phyloP scores from a whole-genome alignment of 2,797 vertebrate genomes.

The Sebastes hubbsi region DNA sequence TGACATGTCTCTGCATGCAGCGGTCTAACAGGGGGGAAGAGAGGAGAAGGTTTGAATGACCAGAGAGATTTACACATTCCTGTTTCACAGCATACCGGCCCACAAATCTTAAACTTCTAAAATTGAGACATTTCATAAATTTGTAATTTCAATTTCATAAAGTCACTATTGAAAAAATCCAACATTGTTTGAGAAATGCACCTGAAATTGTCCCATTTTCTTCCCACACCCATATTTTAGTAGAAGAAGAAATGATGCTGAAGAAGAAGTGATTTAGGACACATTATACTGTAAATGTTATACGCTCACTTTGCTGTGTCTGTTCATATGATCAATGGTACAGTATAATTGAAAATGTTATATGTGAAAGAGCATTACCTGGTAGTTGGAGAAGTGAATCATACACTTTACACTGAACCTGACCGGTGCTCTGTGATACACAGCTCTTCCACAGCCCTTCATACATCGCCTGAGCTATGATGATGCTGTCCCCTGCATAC shows the following conservation, averaged over 20 bases:
- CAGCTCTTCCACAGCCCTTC: constrained; percentile 96
- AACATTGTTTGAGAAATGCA: neutral
- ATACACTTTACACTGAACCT: constrained; percentile 94
- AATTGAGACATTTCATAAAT: neutral
- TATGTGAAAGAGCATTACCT: constrained; percentile 5
- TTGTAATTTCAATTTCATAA: neutral
- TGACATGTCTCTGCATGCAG: constrained; percentile 70
- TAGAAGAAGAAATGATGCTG: neutral
- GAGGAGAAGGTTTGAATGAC: constrained; percentile 10
- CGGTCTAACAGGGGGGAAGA: neutral
- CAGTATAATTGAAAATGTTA: too few relatives aligned
- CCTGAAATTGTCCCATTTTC: neutral
- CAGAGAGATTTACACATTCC: neutral
- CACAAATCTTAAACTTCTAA: neutral
- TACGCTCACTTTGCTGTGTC: neutral
- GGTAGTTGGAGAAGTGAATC: constrained; percentile 92
- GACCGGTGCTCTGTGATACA: constrained; percentile 91
- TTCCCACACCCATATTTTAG: neutral
- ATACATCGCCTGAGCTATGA: constrained; percentile 93
- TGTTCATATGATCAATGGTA: accelerated
- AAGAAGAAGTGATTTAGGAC: neutral
- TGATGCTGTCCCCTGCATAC: constrained; percentile 92
- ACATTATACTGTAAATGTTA: neutral
- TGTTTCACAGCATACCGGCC: neutral
- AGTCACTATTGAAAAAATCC: accelerated